These are phyloP conservation scores for Boulengeromyrus knoepffleri DNA, from an alignment of 2,113 vertebrate genomes.

Conservation along the genomic window DNA sequence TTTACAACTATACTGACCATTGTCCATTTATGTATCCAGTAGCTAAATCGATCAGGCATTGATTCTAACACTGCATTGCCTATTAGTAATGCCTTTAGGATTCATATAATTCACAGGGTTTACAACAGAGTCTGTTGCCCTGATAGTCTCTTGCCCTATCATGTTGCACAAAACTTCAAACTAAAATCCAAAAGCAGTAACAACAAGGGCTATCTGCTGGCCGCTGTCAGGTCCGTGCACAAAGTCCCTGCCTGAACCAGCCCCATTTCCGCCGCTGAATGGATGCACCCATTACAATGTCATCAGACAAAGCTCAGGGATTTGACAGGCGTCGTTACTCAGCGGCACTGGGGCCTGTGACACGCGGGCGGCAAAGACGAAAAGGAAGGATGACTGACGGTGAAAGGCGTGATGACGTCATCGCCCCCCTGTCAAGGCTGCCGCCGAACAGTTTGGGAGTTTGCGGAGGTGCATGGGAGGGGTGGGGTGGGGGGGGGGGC, in stretches of 20 bases:
- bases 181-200: not conserved
- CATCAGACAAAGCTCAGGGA: not conserved
- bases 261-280: not conserved
- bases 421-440: not conserved
- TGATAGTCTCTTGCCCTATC: not conserved
- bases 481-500: not conserved
- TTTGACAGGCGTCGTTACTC: not conserved
- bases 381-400: not conserved
- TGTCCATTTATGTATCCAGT: not conserved
- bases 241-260: not conserved
- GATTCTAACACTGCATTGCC: conserved; percentile 6
- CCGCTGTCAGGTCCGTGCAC: not conserved
- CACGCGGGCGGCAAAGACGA: not conserved
- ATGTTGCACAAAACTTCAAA: not conserved
- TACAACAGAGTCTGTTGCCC: not conserved
- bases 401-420: conserved; percentile 14
- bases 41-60: conserved; percentile 1
- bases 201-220: not conserved
- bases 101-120: conserved; percentile 14
- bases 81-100: conserved; percentile 7
- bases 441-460: conserved; percentile 18
- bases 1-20: not conserved
- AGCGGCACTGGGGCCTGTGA: not conserved
- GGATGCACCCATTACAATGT: not conserved
- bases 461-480: not conserved